Evolutionary conservation across 1,140 invertebrate genomes (phyloP).

Genomic region (Dufourea novaeangliae): DNA sequence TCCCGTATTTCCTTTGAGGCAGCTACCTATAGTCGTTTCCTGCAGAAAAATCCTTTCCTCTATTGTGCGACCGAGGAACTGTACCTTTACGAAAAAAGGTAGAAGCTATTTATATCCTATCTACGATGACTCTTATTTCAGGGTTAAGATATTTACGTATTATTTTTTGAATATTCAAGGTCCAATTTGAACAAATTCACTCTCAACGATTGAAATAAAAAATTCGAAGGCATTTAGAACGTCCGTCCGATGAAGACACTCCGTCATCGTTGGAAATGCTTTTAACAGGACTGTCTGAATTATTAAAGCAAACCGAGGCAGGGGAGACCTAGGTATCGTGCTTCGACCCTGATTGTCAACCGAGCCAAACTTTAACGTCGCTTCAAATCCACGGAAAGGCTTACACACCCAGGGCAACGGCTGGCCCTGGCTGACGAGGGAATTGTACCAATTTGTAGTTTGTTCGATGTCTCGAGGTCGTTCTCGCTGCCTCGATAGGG

Average conservation of each 20-base stretch:
- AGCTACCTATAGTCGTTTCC: constrained; percentile 2
- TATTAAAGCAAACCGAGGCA: constrained; percentile 51
- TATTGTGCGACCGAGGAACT: not conserved
- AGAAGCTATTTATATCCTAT: no score
- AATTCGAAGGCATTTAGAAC: constrained; percentile 4
- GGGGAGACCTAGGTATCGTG: constrained; percentile 1
- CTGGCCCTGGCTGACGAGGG: not conserved
- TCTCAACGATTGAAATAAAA: not conserved
- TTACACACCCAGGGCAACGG: constrained; percentile 25
- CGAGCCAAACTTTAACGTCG: constrained; percentile 47
- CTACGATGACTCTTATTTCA: constrained; percentile 8
- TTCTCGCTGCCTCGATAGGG: constrained; percentile 41
- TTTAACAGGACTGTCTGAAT: constrained; percentile 51
- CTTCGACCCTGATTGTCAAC: constrained; percentile 42
- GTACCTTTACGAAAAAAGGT: not conserved
- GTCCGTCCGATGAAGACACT: not conserved
- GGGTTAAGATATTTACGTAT: not conserved
- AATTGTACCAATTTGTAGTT: constrained; percentile 62
- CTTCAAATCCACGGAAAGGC: constrained; percentile 33
- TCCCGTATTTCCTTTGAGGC: constrained; percentile 51
- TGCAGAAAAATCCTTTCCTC: not conserved
- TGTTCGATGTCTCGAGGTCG: constrained; percentile 59
- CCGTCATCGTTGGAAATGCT: not conserved
- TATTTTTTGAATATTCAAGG: not conserved
- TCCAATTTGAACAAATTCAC: not conserved